Conservation (phyloP, 2,113 vertebrate genomes). For the Corythoichthys intestinalis region DNA sequence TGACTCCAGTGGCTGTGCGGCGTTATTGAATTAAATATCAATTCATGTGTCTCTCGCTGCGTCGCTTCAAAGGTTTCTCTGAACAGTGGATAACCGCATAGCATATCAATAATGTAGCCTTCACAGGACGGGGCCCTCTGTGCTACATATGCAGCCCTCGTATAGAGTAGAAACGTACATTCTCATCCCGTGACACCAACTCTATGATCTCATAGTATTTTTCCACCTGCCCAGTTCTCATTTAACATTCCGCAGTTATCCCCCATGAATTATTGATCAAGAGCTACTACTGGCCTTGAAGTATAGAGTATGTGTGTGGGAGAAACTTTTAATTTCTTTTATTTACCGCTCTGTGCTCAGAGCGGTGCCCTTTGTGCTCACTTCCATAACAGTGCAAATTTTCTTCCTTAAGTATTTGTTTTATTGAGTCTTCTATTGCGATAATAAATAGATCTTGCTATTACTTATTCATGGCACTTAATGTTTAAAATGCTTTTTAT, state of each 20-base stretch:
- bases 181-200: constrained; percentile 19
- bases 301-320: constrained; percentile 4
- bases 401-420: neutral
- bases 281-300: constrained; percentile 15
- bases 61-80: constrained; percentile 25
- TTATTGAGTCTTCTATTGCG: neutral
- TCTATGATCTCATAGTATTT: constrained; percentile 22
- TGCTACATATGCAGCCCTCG: neutral
- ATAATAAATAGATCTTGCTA: neutral
- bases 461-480: neutral
- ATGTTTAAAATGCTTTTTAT: neutral
- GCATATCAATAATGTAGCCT: constrained; percentile 49
- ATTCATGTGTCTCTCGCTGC: constrained; percentile 8
- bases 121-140: constrained; percentile 14
- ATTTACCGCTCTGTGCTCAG: constrained; percentile 8
- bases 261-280: constrained; percentile 52
- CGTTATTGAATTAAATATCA: constrained; percentile 14
- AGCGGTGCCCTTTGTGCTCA: neutral
- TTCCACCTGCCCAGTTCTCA: constrained; percentile 27
- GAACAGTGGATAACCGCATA: constrained; percentile 9
- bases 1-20: constrained; percentile 4
- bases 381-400: neutral
- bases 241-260: constrained; percentile 36
- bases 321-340: constrained; percentile 21
- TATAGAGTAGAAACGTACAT: constrained; percentile 6